A percentile compares a stretch with the other conserved stretches of the same genome.
Conservation (phyloP, 2,888 invertebrate species). For the Lasioglossum figueresi region DNA sequence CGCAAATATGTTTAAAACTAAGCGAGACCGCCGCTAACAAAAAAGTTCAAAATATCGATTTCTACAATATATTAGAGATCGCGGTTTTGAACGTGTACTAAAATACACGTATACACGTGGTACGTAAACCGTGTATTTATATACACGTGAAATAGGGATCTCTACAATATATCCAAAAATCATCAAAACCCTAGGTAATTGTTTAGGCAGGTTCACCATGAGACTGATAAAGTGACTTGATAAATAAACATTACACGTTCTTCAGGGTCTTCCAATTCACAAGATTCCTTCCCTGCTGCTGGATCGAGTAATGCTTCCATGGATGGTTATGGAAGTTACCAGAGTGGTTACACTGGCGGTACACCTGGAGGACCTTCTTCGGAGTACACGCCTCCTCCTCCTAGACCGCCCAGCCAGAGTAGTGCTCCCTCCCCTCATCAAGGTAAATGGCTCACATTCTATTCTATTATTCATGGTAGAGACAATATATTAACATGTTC, state of each 20-base stretch:
- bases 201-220: background rate
- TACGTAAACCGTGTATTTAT: no score
- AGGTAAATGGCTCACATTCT: conserved; percentile 83
- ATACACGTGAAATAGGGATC: no score
- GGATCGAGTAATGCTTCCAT: conserved; percentile 89
- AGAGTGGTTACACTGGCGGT: conserved; percentile 87
- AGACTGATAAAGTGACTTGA: background rate
- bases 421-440: conserved; percentile 88
- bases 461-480: background rate
- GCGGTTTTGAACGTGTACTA: no score
- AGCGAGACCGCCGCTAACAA: no score
- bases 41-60: background rate
- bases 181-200: background rate
- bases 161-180: background rate
- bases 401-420: conserved; percentile 89
- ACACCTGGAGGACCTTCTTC: conserved; percentile 86
- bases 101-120: no score
- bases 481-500: conserved; percentile 4
- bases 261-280: conserved; percentile 94
- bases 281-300: conserved; percentile 94
- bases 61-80: background rate
- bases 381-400: conserved; percentile 88
- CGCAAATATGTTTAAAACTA: no score
- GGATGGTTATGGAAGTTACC: conserved; percentile 91
- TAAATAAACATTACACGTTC: background rate